phyloP scores from a whole-genome alignment of 1,140 invertebrate species.

The Drosophila hydei region DNA sequence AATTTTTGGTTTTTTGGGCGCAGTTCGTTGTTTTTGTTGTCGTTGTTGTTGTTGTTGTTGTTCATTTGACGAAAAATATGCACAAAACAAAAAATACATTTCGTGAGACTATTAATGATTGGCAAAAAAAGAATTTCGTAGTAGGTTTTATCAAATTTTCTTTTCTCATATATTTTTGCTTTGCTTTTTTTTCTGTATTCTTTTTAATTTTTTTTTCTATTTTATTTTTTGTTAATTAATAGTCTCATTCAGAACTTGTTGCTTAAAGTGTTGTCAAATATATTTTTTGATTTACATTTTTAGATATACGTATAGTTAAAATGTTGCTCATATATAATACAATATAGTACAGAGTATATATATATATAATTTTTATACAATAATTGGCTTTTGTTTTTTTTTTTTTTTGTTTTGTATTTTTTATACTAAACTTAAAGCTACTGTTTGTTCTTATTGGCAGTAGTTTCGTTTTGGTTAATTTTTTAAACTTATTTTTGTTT shows the following conservation, averaged over 20 bases:
- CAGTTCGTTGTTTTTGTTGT: conserved; percentile 66
- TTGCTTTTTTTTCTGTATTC: conserved; percentile 14
- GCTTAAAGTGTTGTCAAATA: conserved; percentile 82
- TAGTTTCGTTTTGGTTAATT: conserved; percentile 49
- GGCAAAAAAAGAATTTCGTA: conserved; percentile 49
- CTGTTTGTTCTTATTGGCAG: conserved; percentile 83
- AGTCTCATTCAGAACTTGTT: conserved; percentile 84
- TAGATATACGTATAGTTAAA: conserved; percentile 39
- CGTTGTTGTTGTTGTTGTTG: conserved; percentile 49
- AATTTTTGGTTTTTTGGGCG: conserved; percentile 52
- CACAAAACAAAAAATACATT: conserved; percentile 83
- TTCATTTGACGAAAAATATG: conserved; percentile 78
- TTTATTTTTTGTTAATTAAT: conserved; percentile 65
- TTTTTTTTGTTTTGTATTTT: no score
- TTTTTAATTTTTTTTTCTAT: conserved; percentile 9
- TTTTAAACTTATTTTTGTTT: conserved; percentile 8
- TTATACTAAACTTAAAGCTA: conserved; percentile 68
- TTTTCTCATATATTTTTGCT: conserved; percentile 29
- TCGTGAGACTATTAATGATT: conserved; percentile 83
- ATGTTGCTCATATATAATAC: conserved; percentile 60
- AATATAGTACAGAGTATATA: conserved; percentile 28
- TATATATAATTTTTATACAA: conserved; percentile 6
- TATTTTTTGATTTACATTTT: conserved; percentile 77
- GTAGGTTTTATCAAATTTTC: conserved; percentile 38
- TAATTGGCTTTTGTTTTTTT: neutral